These are phyloP conservation scores for Ectemnius continuus DNA, from an alignment of 2,888 invertebrate genomes.

Conservation along the genomic window DNA sequence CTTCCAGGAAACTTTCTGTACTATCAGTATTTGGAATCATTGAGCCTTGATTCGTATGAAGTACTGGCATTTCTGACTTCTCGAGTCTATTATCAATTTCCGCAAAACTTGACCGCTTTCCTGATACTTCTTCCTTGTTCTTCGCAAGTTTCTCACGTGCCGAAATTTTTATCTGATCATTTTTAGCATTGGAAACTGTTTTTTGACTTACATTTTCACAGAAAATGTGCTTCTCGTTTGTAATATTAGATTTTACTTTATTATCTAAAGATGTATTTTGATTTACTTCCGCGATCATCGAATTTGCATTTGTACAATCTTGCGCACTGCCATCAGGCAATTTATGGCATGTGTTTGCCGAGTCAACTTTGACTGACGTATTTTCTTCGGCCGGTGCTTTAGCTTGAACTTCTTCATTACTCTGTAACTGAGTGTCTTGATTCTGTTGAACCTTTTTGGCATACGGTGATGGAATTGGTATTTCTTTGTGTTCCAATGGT, in stretches of 20 bases:
- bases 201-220: slow-evolving; percentile 62
- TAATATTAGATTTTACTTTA: slow-evolving; percentile 53
- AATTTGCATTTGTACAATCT: slow-evolving; percentile 39
- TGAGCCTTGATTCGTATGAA: slow-evolving; percentile 53
- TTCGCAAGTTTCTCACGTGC: slow-evolving; percentile 69
- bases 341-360: slow-evolving; percentile 43
- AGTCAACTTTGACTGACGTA: slow-evolving; percentile 28
- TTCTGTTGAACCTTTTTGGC: slow-evolving; percentile 62
- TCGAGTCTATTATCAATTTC: slow-evolving; percentile 65
- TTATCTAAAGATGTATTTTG: slow-evolving; percentile 55
- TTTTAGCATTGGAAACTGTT: slow-evolving; percentile 71
- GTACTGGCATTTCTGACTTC: slow-evolving; percentile 49
- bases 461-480: slow-evolving; percentile 69
- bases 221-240: slow-evolving; percentile 55
- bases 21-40: slow-evolving; percentile 46
- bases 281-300: slow-evolving; percentile 47
- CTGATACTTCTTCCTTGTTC: slow-evolving; percentile 69
- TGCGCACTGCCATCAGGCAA: slow-evolving; percentile 60
- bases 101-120: slow-evolving; percentile 68
- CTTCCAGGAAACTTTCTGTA: slow-evolving; percentile 50
- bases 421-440: slow-evolving; percentile 49
- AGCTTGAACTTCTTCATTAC: slow-evolving; percentile 39
- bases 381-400: slow-evolving; percentile 38
- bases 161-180: slow-evolving; percentile 72
- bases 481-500: slow-evolving; percentile 70